Evolutionary conservation across 37 sponge, comb jelly and placozoan species (phyloP).

Genomic region (Halichondria panicea): DNA sequence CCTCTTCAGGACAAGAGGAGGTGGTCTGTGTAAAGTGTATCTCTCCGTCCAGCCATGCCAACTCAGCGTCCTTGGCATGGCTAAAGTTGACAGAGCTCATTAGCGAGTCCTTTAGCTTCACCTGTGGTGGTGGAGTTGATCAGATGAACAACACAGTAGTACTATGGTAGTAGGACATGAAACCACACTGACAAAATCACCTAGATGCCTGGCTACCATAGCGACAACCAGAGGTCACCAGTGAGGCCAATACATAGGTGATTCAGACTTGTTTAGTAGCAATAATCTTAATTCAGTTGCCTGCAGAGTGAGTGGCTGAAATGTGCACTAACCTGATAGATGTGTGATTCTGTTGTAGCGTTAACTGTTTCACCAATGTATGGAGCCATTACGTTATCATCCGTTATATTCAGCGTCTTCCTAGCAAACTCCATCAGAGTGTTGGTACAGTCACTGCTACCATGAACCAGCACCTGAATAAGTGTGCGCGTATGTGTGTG

Average conservation of each 20-base stretch:
- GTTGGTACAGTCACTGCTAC: constrained; percentile 69
- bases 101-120: constrained; percentile 89
- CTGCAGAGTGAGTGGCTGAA: neutral
- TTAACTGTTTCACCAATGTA: constrained; percentile 88
- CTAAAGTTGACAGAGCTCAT: constrained; percentile 85
- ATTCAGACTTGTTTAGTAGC: neutral
- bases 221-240: neutral
- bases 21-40: constrained; percentile 41
- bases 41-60: constrained; percentile 96
- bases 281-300: neutral
- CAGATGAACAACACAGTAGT: neutral
- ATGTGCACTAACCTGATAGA: constrained; percentile 73
- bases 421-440: constrained; percentile 78
- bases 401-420: constrained; percentile 52
- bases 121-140: constrained; percentile 48
- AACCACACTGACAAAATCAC: too few relatives aligned
- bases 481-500: neutral
- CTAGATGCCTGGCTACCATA: too few relatives aligned
- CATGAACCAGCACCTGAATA: constrained; percentile 88
- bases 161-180: neutral
- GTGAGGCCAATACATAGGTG: neutral
- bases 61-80: constrained; percentile 87
- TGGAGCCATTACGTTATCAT: constrained; percentile 86
- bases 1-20: too few relatives aligned
- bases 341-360: constrained; percentile 88